Evolutionary conservation across 1,140 invertebrate genomes (phyloP).

Genomic region (Hylaeus anthracinus): DNA sequence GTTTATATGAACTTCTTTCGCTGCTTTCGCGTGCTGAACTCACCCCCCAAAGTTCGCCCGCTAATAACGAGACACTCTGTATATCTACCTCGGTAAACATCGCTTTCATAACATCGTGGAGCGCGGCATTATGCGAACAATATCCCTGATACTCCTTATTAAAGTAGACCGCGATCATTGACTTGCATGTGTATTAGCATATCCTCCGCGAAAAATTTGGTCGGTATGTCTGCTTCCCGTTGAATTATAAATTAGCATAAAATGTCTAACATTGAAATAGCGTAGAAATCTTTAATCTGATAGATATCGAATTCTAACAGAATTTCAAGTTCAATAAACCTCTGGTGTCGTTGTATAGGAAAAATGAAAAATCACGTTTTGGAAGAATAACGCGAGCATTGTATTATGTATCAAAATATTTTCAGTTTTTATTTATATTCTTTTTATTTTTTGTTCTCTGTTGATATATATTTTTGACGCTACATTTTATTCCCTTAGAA

Average conservation of each 20-base stretch:
- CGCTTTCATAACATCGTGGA: neutral
- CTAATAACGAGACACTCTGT: neutral
- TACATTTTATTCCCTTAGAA: neutral
- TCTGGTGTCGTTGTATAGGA: neutral
- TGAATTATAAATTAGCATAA: neutral
- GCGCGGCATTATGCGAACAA: neutral
- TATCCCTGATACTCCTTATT: constrained; percentile 12
- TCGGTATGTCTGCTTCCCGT: neutral
- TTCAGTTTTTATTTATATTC: too few species aligned
- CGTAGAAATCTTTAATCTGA: neutral
- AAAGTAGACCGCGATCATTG: constrained; percentile 6
- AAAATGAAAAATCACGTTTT: too few species aligned
- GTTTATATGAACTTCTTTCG: neutral
- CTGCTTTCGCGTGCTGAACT: neutral
- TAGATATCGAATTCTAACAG: neutral
- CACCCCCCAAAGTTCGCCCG: neutral
- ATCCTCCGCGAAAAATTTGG: neutral
- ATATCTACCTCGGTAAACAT: constrained; percentile 1
- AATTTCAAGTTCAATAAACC: neutral
- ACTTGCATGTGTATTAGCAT: constrained; percentile 21
- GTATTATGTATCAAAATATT: too few species aligned
- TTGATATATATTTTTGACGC: too few species aligned
- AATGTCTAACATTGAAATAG: neutral
- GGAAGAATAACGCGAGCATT: too few species aligned
- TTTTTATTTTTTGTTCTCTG: too few species aligned